These are phyloP conservation scores for Artemia sinica DNA, from an alignment of 2,888 invertebrate species.

Conservation along the genomic window DNA sequence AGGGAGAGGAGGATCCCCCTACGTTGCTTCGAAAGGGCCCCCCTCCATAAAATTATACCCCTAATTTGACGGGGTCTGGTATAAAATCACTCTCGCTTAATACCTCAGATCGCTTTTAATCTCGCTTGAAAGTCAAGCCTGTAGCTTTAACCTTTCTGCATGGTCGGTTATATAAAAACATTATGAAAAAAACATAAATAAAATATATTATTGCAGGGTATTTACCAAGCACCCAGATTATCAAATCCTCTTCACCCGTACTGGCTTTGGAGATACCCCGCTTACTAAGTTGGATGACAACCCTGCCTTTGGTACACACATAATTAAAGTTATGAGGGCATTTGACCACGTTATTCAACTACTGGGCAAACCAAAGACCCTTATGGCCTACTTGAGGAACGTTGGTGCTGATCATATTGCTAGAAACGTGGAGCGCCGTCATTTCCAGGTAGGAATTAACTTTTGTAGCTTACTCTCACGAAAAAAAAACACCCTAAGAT, in stretches of 20 bases:
- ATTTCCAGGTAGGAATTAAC: neutral
- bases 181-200: too few relatives aligned
- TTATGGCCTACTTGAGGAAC: neutral
- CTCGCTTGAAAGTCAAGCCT: too few relatives aligned
- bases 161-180: too few relatives aligned
- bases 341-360: neutral
- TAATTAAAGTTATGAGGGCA: neutral
- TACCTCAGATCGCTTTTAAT: too few relatives aligned
- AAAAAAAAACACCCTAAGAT: too few relatives aligned
- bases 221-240: conserved; percentile 1
- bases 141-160: too few relatives aligned
- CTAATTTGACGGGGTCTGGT: too few relatives aligned
- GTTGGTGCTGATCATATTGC: neutral
- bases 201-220: neutral
- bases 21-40: too few relatives aligned
- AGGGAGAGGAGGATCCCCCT: too few relatives aligned
- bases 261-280: neutral
- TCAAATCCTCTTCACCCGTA: neutral
- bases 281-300: neutral
- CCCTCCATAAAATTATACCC: too few relatives aligned
- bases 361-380: neutral
- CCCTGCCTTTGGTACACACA: neutral
- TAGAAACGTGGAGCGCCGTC: neutral
- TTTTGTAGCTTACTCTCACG: too few relatives aligned
- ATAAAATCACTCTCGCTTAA: too few relatives aligned